Evolutionary conservation across 92 coral and sea anemone species (phyloP).

Genomic region (Ricordea florida): DNA sequence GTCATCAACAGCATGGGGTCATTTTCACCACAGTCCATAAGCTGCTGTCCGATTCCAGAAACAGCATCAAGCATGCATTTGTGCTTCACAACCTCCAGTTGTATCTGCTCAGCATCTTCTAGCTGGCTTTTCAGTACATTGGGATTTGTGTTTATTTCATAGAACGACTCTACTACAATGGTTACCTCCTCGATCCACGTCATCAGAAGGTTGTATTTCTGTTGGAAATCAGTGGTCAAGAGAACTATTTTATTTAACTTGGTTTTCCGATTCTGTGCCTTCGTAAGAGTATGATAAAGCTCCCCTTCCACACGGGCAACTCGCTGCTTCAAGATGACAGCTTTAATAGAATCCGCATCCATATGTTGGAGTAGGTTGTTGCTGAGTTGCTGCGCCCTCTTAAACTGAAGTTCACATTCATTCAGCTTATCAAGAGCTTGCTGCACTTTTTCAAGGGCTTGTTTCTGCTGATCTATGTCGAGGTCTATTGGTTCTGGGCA

Average conservation of each 20-base stretch:
- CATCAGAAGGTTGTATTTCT: conserved; percentile 81
- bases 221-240: conserved; percentile 75
- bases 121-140: conserved; percentile 75
- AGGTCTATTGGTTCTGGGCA: conserved; percentile 69
- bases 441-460: conserved; percentile 71
- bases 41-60: conserved; percentile 76
- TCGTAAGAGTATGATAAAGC: conserved; percentile 53
- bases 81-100: conserved; percentile 74
- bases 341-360: conserved; percentile 76
- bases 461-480: conserved; percentile 58
- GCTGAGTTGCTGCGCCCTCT: conserved; percentile 71
- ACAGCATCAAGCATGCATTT: conserved; percentile 78
- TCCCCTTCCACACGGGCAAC: conserved; percentile 61
- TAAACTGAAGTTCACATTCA: conserved; percentile 75
- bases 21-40: conserved; percentile 76
- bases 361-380: conserved; percentile 70
- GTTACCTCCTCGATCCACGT: conserved; percentile 81
- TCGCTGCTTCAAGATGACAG: conserved; percentile 71
- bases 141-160: conserved; percentile 74
- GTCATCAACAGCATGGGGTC: conserved; percentile 66
- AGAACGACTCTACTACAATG: conserved; percentile 70
- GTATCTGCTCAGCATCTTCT: conserved; percentile 79
- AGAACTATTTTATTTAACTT: conserved; percentile 70
- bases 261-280: conserved; percentile 67
- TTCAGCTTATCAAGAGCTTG: conserved; percentile 72